Evolutionary conservation across 2,113 vertebrate genomes (phyloP).

Genomic region (Pollachius pollachius): DNA sequence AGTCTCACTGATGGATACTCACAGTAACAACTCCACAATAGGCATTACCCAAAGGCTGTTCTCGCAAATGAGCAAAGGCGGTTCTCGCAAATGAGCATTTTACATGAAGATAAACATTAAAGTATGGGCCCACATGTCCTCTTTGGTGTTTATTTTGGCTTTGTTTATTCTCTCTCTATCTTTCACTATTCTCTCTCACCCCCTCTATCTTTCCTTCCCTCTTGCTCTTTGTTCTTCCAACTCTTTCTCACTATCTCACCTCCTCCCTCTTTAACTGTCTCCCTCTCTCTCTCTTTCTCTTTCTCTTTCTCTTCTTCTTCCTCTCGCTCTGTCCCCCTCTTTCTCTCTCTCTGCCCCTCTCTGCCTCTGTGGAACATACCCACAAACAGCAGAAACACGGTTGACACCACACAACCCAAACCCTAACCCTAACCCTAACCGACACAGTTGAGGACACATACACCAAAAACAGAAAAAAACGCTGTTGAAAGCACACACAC

Average conservation of each 20-base stretch:
- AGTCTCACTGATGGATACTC: background rate
- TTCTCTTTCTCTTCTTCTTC: background rate
- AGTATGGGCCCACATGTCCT: background rate
- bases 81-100: constrained; percentile 7
- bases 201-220: constrained; percentile 1
- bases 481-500: background rate
- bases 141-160: background rate
- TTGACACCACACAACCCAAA: too few species aligned
- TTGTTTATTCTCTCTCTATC: background rate
- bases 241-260: too few species aligned
- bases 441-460: too few species aligned
- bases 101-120: background rate
- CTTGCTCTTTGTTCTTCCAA: background rate
- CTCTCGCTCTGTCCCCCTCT: background rate
- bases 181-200: background rate
- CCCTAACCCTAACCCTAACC: too few species aligned
- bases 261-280: too few species aligned
- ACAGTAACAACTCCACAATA: constrained; percentile 2
- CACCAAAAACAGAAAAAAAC: background rate
- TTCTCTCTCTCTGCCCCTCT: too few species aligned
- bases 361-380: background rate
- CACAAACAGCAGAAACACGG: background rate
- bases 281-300: background rate
- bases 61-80: constrained; percentile 1
- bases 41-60: background rate